Conservation (phyloP, 2,888 invertebrate genomes). For the Leptinotarsa rubiginosa region DNA sequence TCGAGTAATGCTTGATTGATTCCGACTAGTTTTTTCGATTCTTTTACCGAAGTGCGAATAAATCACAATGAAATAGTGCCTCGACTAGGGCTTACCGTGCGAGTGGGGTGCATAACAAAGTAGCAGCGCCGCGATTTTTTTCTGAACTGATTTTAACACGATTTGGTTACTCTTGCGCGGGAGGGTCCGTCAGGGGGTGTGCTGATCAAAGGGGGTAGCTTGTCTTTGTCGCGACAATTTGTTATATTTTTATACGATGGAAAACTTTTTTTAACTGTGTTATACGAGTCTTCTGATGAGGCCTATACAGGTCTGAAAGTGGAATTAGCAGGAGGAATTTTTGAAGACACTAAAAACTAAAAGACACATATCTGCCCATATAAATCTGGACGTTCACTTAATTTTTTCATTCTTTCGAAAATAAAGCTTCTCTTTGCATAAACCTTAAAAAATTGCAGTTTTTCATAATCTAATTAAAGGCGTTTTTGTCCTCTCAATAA, state of each 20-base stretch:
- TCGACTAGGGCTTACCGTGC: constrained; percentile 54
- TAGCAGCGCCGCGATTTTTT: constrained; percentile 57
- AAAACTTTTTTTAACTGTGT: too few relatives aligned
- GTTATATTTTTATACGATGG: not conserved
- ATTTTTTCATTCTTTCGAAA: too few relatives aligned
- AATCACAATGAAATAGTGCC: constrained; percentile 68
- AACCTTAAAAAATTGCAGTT: too few relatives aligned
- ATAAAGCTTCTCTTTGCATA: too few relatives aligned
- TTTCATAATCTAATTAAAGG: too few relatives aligned
- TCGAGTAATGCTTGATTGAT: constrained; percentile 68
- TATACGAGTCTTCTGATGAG: too few relatives aligned
- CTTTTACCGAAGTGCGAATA: constrained; percentile 67
- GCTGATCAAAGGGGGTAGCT: constrained; percentile 18
- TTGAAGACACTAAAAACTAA: too few relatives aligned
- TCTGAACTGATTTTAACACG: constrained; percentile 61
- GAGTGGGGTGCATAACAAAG: constrained; percentile 67
- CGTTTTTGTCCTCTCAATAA: too few relatives aligned
- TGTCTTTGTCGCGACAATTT: constrained; percentile 4
- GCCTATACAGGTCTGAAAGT: too few relatives aligned
- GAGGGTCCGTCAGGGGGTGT: constrained; percentile 32
- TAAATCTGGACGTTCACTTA: too few relatives aligned
- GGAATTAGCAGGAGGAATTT: too few relatives aligned
- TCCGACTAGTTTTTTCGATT: constrained; percentile 68
- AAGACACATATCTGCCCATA: too few relatives aligned
- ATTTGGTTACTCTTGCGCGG: constrained; percentile 38